Evolutionary conservation across 2,113 vertebrate species (phyloP), one percentile per base, ranked within the genome.

Genomic region (Copsychus sechellarum): DNA sequence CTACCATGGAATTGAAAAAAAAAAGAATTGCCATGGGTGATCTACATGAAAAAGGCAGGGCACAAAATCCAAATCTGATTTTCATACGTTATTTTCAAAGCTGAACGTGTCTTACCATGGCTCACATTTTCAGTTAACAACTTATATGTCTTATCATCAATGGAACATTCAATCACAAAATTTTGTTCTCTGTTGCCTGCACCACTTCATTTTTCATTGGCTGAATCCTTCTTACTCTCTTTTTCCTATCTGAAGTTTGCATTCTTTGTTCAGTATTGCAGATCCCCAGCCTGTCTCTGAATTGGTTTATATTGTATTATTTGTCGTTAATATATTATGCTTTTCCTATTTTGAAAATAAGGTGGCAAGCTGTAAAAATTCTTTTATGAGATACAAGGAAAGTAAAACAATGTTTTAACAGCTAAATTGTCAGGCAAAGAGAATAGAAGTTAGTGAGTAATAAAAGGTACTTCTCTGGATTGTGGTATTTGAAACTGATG

Each of bases 261-360:
- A 36, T 77, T 88, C 25, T 38, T 84, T 86, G 40, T 40, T 78
- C 7, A 5, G 38, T 66, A 23, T 54, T 70, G 22, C 54, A 78
- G 47, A 66, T n/a, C 13, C 19, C 8, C 40, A 21, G 2, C 11
- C 2, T 54, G 31, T 43, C 43, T 84, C 50, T 62, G 23, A 74
- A 81, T 71, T 76, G 53, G 17, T 58, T 64, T 71, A 9, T n/a
- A 33, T 24, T 66, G 81, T 42, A 26, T 62, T 56, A 34, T 61
- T 62, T 77, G 28, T 56, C 2, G 0, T 62, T 77, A 42, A 36
- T 62, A 56, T 56, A 28, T 83, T 69, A 34, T 60, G 9, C 33
- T 83, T 87, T 90, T 66, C 21, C 50, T 87, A n/a, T n/a, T 78
- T 80, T 57, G 62, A 85, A 94, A 91, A 72, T 91, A 66, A 73